Percentiles rank a stretch among this genome's conserved stretches.
These are phyloP conservation scores for Choloepus didactylus DNA, from an alignment of 2,797 vertebrate genomes.

Conservation along the genomic window DNA sequence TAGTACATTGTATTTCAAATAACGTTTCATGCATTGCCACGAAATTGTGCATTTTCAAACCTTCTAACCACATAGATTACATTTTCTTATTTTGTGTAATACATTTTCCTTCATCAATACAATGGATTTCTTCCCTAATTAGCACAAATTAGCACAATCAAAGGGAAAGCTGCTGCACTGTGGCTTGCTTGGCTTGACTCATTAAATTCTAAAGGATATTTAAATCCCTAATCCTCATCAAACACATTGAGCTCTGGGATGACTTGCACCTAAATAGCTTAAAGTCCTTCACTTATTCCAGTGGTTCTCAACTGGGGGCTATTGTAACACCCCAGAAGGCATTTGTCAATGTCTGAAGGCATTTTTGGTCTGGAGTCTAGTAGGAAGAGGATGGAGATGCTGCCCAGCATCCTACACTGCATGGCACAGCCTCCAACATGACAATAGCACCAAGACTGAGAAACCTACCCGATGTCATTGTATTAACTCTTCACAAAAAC, in stretches of 20 bases:
- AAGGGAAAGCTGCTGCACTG: background rate
- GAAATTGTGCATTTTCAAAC: background rate
- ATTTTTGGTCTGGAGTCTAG: background rate
- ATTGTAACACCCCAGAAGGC: background rate
- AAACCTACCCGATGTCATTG: accelerated
- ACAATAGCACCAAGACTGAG: background rate
- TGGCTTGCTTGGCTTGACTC: background rate
- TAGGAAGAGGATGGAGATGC: background rate
- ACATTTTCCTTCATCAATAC: background rate
- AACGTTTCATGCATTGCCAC: background rate
- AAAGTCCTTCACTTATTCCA: background rate
- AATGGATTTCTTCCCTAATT: background rate
- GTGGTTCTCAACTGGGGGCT: background rate
- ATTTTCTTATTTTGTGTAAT: background rate
- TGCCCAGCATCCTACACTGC: background rate
- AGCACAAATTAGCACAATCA: background rate
- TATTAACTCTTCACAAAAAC: background rate
- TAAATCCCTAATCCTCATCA: background rate
- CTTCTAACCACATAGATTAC: background rate
- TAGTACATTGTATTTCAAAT: background rate
- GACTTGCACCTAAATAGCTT: background rate
- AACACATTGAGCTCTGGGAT: background rate
- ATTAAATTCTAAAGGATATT: background rate
- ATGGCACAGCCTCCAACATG: background rate
- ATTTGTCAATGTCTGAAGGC: background rate